phyloP scores from a whole-genome alignment of 2,113 vertebrate species.

The Pituophis catenifer region DNA sequence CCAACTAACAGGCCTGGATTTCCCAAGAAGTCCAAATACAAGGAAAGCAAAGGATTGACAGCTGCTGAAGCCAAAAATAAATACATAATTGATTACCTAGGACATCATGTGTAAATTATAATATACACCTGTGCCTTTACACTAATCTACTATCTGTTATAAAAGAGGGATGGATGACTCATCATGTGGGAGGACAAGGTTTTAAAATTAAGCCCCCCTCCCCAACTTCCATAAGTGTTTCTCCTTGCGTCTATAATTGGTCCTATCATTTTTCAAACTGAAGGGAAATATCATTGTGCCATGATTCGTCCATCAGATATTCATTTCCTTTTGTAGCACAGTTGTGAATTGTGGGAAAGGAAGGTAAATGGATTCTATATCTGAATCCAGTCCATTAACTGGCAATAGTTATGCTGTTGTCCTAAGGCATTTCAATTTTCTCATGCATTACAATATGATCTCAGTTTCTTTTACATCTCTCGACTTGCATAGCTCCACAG shows the following conservation, averaged over 20 bases:
- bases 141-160: neutral
- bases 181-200: neutral
- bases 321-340: conserved; percentile 36
- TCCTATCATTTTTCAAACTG: conserved; percentile 29
- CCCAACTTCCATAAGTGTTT: neutral
- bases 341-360: conserved; percentile 30
- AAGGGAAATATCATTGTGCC: conserved; percentile 39
- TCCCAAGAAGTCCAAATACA: neutral
- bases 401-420: conserved; percentile 8
- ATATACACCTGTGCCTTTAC: neutral
- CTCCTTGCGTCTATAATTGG: conserved; percentile 41
- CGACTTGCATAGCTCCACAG: neutral
- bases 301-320: conserved; percentile 46
- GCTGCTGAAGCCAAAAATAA: neutral
- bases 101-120: neutral
- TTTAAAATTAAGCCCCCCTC: neutral
- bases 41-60: neutral
- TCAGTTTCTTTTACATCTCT: neutral
- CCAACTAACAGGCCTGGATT: neutral
- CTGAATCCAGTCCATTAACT: conserved; percentile 5
- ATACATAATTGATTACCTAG: neutral
- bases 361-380: conserved; percentile 31
- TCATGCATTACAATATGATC: conserved; percentile 19
- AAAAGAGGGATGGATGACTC: neutral
- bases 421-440: conserved; percentile 1